Conservation (phyloP, 2,888 invertebrate species). For the Tenthredo mesomela region DNA sequence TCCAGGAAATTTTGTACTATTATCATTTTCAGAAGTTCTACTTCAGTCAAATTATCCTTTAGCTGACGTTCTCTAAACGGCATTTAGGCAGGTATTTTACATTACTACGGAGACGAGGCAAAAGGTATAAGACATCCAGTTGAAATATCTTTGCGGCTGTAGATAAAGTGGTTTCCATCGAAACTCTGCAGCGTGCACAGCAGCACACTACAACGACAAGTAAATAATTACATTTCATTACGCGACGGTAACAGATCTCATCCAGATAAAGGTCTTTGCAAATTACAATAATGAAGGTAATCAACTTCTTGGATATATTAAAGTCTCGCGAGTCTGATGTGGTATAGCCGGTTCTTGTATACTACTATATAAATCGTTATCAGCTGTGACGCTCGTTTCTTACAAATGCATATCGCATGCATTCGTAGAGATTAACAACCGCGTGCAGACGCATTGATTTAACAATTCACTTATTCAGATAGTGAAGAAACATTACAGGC, state of each 20-base stretch:
- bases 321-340: background rate
- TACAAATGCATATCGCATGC: background rate
- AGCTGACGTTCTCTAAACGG: background rate
- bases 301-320: constrained; percentile 22
- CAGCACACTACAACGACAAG: background rate
- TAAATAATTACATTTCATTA: constrained; percentile 27
- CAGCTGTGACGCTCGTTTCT: background rate
- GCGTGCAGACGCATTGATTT: background rate
- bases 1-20: background rate
- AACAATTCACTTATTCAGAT: background rate
- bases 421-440: constrained; percentile 13
- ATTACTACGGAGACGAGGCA: background rate
- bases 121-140: background rate
- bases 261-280: constrained; percentile 21
- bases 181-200: background rate
- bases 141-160: constrained; percentile 3
- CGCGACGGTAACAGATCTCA: constrained; percentile 27
- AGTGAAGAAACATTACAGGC: background rate
- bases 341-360: background rate
- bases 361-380: background rate
- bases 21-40: background rate
- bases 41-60: background rate
- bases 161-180: background rate
- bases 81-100: background rate
- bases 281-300: constrained; percentile 38